phyloP scores from a whole-genome alignment of 2,113 vertebrate species.

The Cyanoramphus novaezelandiae region DNA sequence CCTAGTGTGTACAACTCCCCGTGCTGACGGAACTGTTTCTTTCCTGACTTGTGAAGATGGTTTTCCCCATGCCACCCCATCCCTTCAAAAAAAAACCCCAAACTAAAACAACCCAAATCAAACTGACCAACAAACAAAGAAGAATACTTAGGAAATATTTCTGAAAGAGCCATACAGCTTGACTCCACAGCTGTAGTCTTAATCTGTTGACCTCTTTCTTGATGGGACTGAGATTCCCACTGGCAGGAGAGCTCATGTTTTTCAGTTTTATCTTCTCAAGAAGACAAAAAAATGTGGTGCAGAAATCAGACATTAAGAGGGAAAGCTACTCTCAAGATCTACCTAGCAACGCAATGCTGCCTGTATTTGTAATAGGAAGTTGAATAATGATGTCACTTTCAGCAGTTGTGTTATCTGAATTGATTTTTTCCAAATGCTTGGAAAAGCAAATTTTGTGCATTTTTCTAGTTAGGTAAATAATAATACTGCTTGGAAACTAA shows the following conservation, averaged over 20 bases:
- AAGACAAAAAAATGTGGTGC: background rate
- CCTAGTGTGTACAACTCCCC: background rate
- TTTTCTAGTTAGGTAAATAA: background rate
- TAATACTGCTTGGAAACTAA: background rate
- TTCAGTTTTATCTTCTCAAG: slow-evolving; percentile 35
- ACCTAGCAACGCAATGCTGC: background rate
- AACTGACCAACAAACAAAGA: background rate
- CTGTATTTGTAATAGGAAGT: background rate
- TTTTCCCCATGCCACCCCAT: background rate
- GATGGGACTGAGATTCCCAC: background rate
- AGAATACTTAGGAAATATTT: background rate
- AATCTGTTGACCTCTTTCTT: background rate
- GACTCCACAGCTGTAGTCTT: background rate
- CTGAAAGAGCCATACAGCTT: background rate
- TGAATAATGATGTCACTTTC: background rate
- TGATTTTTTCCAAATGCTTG: background rate
- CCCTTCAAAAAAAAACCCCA: background rate
- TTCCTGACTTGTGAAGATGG: background rate
- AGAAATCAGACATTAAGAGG: background rate
- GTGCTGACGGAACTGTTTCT: background rate
- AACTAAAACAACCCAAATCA: background rate
- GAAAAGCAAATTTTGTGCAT: background rate
- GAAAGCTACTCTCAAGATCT: background rate
- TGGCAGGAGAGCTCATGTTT: background rate
- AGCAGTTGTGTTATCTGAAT: background rate